These are phyloP conservation scores for Oxycera nigricornis DNA, from an alignment of 2,888 invertebrate genomes.

Conservation along the genomic window DNA sequence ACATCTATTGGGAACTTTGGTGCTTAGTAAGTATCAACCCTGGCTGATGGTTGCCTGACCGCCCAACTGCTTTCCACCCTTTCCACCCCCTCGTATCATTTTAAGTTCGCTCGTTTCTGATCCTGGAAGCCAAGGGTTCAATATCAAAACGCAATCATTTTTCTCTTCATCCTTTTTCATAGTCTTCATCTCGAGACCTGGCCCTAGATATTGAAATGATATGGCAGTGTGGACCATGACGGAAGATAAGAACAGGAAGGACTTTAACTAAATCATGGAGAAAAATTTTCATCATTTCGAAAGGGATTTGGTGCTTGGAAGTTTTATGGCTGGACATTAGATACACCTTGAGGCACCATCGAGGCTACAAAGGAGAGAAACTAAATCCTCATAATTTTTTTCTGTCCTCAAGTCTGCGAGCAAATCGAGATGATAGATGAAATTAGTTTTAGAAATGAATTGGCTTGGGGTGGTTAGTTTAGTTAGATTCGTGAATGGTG, in stretches of 20 bases:
- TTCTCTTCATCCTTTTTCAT: neutral
- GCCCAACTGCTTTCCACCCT: neutral
- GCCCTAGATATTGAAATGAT: constrained; percentile 31
- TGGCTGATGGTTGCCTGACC: neutral
- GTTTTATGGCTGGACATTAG: constrained; percentile 31
- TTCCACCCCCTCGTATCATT: neutral
- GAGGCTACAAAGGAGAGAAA: neutral
- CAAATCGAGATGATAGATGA: constrained; percentile 12
- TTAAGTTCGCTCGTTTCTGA: constrained; percentile 1
- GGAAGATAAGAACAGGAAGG: constrained; percentile 30
- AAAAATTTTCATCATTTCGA: constrained; percentile 33
- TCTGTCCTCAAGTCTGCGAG: neutral
- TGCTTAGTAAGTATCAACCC: neutral
- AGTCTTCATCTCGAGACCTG: constrained; percentile 5
- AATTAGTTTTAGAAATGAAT: constrained; percentile 11
- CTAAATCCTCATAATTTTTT: constrained; percentile 12
- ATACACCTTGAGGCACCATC: constrained; percentile 21
- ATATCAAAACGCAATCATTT: constrained; percentile 38
- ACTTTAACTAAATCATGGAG: constrained; percentile 19
- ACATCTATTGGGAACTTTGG: neutral
- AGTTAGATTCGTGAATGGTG: too few species aligned
- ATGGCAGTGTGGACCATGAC: neutral
- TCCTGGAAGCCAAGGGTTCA: constrained; percentile 12
- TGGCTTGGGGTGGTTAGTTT: neutral
- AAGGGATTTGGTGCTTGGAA: constrained; percentile 23